Percentiles rank a stretch among this genome's conserved stretches.
Evolutionary conservation across 2,888 invertebrate genomes (phyloP).

Genomic region (Prosapia bicincta): DNA sequence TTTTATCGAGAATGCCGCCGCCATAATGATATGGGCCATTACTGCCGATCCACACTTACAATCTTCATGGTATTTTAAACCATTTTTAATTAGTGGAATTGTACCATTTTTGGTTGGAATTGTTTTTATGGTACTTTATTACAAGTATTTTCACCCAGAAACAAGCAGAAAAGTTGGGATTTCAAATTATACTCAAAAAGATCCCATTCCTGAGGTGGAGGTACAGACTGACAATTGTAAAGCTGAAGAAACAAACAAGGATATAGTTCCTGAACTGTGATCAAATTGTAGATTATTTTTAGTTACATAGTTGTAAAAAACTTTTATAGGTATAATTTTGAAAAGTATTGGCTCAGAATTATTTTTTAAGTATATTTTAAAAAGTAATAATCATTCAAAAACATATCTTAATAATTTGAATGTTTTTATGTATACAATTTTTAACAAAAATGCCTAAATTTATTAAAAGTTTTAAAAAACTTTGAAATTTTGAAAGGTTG

Average conservation of each 20-base stretch:
- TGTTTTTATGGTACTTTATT: constrained; percentile 67
- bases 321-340: too few species aligned
- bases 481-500: too few species aligned
- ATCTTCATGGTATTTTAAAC: constrained; percentile 56
- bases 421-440: too few species aligned
- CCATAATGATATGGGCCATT: constrained; percentile 59
- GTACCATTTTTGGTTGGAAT: constrained; percentile 66
- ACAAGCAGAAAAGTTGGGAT: constrained; percentile 26
- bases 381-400: too few species aligned
- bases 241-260: constrained; percentile 2
- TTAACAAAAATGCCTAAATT: too few species aligned
- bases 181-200: constrained; percentile 7
- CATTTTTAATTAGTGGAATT: constrained; percentile 58
- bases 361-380: too few species aligned
- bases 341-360: too few species aligned
- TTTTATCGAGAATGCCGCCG: constrained; percentile 63
- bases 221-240: constrained; percentile 15
- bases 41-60: constrained; percentile 51
- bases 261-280: constrained; percentile 16
- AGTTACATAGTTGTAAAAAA: too few species aligned
- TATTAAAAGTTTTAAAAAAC: too few species aligned
- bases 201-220: constrained; percentile 9
- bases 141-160: constrained; percentile 47
- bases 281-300: neutral
- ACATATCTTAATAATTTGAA: too few species aligned